Evolutionary conservation across 1,140 invertebrate species (phyloP).

Genomic region (Euwallacea fornicatus): DNA sequence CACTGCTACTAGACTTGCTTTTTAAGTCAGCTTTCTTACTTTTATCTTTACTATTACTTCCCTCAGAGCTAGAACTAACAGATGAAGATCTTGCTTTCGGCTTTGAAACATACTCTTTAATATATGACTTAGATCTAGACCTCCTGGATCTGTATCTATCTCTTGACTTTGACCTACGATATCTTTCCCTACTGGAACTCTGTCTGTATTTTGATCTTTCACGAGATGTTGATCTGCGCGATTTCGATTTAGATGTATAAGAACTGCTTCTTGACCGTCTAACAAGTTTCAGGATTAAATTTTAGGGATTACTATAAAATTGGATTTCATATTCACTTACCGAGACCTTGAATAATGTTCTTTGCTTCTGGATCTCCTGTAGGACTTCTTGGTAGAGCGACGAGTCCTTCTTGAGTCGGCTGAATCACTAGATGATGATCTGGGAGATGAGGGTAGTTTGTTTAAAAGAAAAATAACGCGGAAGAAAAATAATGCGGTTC

Average conservation of each 20-base stretch:
- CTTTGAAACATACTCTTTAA: constrained; percentile 45
- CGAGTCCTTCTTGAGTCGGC: constrained; percentile 40
- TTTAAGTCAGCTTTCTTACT: constrained; percentile 9
- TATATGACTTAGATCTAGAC: constrained; percentile 46
- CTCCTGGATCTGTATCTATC: constrained; percentile 41
- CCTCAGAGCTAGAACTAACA: constrained; percentile 31
- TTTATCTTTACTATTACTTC: constrained; percentile 23
- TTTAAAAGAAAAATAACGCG: constrained; percentile 10
- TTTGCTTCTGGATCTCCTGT: constrained; percentile 38
- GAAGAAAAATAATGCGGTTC: not conserved
- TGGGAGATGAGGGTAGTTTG: constrained; percentile 5
- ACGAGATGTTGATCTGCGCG: constrained; percentile 35
- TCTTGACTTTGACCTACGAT: constrained; percentile 40
- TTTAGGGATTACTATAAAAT: constrained; percentile 5
- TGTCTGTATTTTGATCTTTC: constrained; percentile 39
- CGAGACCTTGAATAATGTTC: constrained; percentile 22
- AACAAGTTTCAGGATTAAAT: not conserved
- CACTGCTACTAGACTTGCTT: constrained; percentile 3
- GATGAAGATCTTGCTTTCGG: constrained; percentile 39
- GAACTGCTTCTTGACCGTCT: constrained; percentile 38
- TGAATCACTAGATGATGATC: constrained; percentile 47
- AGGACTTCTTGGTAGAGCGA: constrained; percentile 38
- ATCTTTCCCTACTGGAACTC: constrained; percentile 19
- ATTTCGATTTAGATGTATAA: constrained; percentile 38
- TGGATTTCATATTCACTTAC: constrained; percentile 6